Base-by-base conservation (phyloP, 2,113 vertebrate species). In the Triplophysa dalaica region DNA sequence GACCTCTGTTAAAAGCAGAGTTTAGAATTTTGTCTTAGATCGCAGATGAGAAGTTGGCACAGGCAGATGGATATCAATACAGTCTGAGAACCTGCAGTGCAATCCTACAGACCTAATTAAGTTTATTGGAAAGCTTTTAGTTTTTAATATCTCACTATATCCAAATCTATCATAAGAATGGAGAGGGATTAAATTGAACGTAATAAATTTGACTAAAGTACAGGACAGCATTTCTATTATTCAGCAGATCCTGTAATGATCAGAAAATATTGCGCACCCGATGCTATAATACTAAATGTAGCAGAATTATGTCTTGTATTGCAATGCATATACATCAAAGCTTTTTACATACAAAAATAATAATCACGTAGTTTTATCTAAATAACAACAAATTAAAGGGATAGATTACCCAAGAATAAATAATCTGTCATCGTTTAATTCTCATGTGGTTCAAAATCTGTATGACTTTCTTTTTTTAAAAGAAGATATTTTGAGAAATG, bases 61-160 rank as follows among this genome's bases (percentile, higher is more conserved):
- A 14, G 48, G 12, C 24, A 33, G 3, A 54, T 56, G 29, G 1
- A 70, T 70, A 69, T 48, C 52, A 54, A 54, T 29, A 1, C 3
- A 56, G 17, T 38, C 29, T 0, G 9, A 24, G 24, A n/a, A 14
- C 19, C 69, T 58, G 16, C 69, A 38, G 5, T 72, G 50, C 69
- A 56, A 19, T 70, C 17, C 9, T 29, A 12, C 24, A 54, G 24
- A 54, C 10, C 19, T 70, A 19, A 70, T 70, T 70, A 70, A 8
- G 50, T 70, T 52, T 33, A 33, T 52, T 54, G 50, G 48, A 70
- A 54, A 33, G 17, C 50, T 70, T 70, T 52, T 70, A 52, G 16
- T 70, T 29, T 52, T 52, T 52, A 22, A 19, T 29, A 52, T 26
- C 66, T 50, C 21, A 68, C 66, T 22, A 68, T 17, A 17, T 52